Evolutionary conservation across 2,113 vertebrate genomes (phyloP).

Genomic region (Etia nguti): DNA sequence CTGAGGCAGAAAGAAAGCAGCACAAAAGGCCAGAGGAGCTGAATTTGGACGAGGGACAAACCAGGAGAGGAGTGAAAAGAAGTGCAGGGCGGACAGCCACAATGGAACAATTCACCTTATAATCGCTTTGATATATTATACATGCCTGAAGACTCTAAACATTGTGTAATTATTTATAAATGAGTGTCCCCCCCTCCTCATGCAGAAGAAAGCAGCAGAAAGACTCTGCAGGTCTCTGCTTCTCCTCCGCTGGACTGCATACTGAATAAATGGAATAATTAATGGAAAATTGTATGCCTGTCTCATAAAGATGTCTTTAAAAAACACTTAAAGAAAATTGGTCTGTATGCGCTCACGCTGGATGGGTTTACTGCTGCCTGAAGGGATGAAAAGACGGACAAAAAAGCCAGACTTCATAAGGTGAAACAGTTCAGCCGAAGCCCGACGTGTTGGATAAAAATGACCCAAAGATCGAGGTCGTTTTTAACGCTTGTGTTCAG

Average conservation of each 20-base stretch:
- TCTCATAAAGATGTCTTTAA: constrained; percentile 99
- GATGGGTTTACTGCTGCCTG: constrained; percentile 10
- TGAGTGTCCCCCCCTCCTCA: constrained; percentile 84
- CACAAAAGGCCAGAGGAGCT: constrained; percentile 95
- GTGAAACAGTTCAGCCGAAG: not conserved
- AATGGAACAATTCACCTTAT: constrained; percentile 98
- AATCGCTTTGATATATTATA: constrained; percentile 99
- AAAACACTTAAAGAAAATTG: constrained; percentile 85
- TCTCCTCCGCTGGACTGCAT: constrained; percentile 81
- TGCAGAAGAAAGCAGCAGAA: constrained; percentile 89
- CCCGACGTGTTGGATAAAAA: not conserved
- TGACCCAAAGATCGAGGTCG: not conserved
- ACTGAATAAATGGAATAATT: constrained; percentile 85
- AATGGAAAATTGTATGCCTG: constrained; percentile 96
- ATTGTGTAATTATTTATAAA: constrained; percentile 99
- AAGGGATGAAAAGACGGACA: not conserved
- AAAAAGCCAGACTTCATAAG: not conserved
- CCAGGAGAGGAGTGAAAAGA: constrained; percentile 93
- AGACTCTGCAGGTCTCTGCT: constrained; percentile 97
- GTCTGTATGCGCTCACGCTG: not conserved
- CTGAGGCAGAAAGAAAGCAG: constrained; percentile 94
- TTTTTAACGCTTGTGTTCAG: not conserved
- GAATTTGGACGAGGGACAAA: constrained; percentile 92
- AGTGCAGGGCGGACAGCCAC: constrained; percentile 81
- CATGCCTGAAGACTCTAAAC: constrained; percentile 99